Base-by-base conservation (phyloP, 2,888 invertebrate species). In the Archips crataeganus region DNA sequence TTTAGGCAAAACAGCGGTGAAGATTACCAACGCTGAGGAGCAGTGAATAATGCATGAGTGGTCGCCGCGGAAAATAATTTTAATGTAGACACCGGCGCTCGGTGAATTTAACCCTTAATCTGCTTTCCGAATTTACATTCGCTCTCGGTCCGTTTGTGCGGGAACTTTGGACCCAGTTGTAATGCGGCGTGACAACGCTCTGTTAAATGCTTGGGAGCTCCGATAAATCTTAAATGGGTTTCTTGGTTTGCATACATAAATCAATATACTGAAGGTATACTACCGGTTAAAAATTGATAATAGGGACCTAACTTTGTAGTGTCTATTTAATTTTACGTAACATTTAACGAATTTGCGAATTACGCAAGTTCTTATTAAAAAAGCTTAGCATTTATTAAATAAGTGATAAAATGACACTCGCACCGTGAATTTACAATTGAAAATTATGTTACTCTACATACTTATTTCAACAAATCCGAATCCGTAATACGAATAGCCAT, bases 31-130 rank as follows among this genome's bases (percentile, higher is more conserved):
- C 76, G 80, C 77, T 79, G 64, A 71, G 71, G 67, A 76, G 54
- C 75, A 76, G 81, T 87, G 83, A 86, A 88, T 87, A 85, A 87
- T 85, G 80, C 82, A 87, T 83, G 82, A 84, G 77, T 77, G 75
- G 80, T 79, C 74, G 79, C 57, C 79, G 77, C 70, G 77, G 77
- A 80, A 85, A 85, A 85, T 85, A 81, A 83, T 83, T 82, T 84
- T 80, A 81, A 80, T 80, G 81, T 79, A 75, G 74, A 78, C 75
- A 70, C 67, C 70, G 68, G 34, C 57, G 69, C 70, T 67, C 65
- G 65, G 59, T n/a, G 51, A 71, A 73, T 76, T 76, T 67, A 75
- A 77, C 75, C 77, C 73, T 72, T 79, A 79, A 79, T 79, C 77
- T 75, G 75, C 76, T 78, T 76, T 75, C 54, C 67, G 70, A 75